Evolutionary conservation across 2,888 invertebrate genomes (phyloP).

Genomic region (Lingula anatina): DNA sequence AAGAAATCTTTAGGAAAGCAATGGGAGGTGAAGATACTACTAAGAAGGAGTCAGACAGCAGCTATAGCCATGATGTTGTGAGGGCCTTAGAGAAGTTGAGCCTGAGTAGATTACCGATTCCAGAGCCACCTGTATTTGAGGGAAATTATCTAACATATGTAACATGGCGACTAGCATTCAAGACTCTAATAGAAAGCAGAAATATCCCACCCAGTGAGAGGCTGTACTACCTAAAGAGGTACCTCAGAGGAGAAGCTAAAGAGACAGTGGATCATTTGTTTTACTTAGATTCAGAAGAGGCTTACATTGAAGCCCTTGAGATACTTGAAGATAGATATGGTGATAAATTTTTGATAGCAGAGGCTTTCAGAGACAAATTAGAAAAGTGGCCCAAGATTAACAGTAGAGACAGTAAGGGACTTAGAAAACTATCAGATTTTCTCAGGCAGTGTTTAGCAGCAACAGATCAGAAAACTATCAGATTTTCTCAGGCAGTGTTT

Average conservation of each 20-base stretch:
- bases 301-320: constrained; percentile 11
- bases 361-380: constrained; percentile 13
- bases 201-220: constrained; percentile 10
- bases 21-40: no score
- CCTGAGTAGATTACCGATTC: constrained; percentile 9
- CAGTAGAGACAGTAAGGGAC: constrained; percentile 5
- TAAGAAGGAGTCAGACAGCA: no score
- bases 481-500: constrained; percentile 14
- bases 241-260: constrained; percentile 14
- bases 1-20: no score
- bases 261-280: constrained; percentile 15
- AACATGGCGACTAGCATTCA: constrained; percentile 15
- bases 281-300: constrained; percentile 7
- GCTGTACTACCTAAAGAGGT: constrained; percentile 15
- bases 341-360: constrained; percentile 9
- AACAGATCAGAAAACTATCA: constrained; percentile 9
- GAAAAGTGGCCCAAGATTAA: constrained; percentile 14
- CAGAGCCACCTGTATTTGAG: constrained; percentile 12
- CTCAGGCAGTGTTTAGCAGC: constrained; percentile 12
- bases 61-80: no score
- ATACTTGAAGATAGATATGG: constrained; percentile 13
- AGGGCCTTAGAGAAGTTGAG: constrained; percentile 7
- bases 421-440: constrained; percentile 12
- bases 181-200: constrained; percentile 8
- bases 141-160: constrained; percentile 12